Percentiles rank a stretch among this genome's conserved stretches.
phyloP scores from a whole-genome alignment of 2,888 invertebrate species.

The Physocephala rufipes region DNA sequence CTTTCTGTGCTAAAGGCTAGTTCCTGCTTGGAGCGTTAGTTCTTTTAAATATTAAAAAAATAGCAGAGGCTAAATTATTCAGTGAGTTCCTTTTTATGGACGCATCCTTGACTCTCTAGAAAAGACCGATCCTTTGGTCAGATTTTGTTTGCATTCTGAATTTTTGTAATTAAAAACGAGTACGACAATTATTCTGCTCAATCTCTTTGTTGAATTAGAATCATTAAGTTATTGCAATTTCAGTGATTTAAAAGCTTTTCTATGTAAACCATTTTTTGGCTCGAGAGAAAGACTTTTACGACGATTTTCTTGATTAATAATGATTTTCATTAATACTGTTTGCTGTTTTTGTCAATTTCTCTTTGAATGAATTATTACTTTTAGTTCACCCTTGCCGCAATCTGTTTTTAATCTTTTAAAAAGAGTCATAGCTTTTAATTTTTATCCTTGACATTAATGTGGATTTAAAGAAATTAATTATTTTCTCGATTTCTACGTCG shows the following conservation, averaged over 20 bases:
- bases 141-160: constrained; percentile 13
- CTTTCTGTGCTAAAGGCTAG: too few species aligned
- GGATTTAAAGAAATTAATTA: too few species aligned
- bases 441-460: constrained; percentile 11
- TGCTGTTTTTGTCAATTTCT: constrained; percentile 17
- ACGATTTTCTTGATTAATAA: constrained; percentile 3
- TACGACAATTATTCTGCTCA: constrained; percentile 26
- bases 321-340: constrained; percentile 16
- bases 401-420: not conserved
- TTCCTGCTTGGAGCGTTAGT: not conserved
- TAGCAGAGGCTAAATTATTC: constrained; percentile 40
- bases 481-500: too few species aligned
- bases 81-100: constrained; percentile 22
- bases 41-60: constrained; percentile 40
- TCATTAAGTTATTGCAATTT: constrained; percentile 22
- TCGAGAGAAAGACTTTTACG: not conserved
- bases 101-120: not conserved
- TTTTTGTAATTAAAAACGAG: constrained; percentile 41
- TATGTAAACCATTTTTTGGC: constrained; percentile 25
- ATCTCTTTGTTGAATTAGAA: constrained; percentile 20
- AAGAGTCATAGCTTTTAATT: not conserved
- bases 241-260: constrained; percentile 24
- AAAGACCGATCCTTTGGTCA: not conserved
- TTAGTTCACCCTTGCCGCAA: not conserved
- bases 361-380: not conserved